Evolutionary conservation across 2,113 vertebrate species (phyloP).

Genomic region (Cepphus grylle): DNA sequence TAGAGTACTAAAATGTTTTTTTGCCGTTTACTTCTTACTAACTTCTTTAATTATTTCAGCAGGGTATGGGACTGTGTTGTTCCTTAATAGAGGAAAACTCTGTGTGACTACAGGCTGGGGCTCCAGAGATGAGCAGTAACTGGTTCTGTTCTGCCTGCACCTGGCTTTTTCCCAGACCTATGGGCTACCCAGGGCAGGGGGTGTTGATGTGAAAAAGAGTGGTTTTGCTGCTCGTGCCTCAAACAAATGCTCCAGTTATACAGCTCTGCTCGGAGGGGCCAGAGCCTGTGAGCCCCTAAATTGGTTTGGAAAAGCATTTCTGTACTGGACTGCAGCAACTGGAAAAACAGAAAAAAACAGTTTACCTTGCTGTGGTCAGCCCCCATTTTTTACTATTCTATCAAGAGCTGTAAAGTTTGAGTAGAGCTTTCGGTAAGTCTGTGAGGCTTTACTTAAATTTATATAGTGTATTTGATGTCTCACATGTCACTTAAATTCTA

Average conservation of each 20-base stretch:
- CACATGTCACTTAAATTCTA: fast-evolving
- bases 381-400: fast-evolving
- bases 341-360: no score
- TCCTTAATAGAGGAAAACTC: fast-evolving
- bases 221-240: no score
- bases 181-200: no score
- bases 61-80: fast-evolving
- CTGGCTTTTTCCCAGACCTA: fast-evolving
- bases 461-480: background rate
- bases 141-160: background rate
- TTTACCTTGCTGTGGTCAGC: fast-evolving
- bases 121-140: fast-evolving
- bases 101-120: fast-evolving
- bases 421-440: background rate
- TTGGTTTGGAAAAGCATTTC: background rate
- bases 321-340: no score
- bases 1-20: fast-evolving
- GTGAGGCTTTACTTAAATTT: background rate
- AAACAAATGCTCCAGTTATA: no score
- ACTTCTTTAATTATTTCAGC: fast-evolving
- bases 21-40: fast-evolving
- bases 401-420: background rate
- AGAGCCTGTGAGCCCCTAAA: background rate
- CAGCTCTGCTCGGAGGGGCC: fast-evolving
- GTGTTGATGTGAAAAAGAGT: no score